These are phyloP conservation scores for Colostygia pectinataria DNA, from an alignment of 2,888 invertebrate genomes.

Conservation along the genomic window DNA sequence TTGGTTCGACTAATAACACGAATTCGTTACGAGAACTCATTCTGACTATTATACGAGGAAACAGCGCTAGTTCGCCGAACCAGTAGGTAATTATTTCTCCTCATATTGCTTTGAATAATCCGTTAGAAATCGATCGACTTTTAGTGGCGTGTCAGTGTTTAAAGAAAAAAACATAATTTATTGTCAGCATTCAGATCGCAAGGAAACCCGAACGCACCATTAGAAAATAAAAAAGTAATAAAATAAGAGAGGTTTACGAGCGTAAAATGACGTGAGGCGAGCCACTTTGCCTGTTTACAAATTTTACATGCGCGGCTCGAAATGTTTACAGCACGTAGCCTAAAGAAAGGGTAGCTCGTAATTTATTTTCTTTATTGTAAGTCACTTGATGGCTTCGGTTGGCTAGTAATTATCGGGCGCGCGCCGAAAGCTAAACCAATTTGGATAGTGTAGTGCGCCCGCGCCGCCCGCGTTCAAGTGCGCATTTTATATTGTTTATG, in stretches of 20 bases:
- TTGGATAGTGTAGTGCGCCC: constrained; percentile 53
- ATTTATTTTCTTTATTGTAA: constrained; percentile 73
- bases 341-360: constrained; percentile 67
- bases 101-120: constrained; percentile 79
- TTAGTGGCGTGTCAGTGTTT: constrained; percentile 82
- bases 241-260: constrained; percentile 80
- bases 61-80: constrained; percentile 75
- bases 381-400: constrained; percentile 68
- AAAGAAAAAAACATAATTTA: constrained; percentile 80
- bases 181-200: constrained; percentile 78
- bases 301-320: constrained; percentile 49
- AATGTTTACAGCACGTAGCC: constrained; percentile 46
- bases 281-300: constrained; percentile 67
- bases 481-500: constrained; percentile 71
- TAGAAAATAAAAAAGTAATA: constrained; percentile 82
- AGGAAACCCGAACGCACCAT: constrained; percentile 77
- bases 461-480: constrained; percentile 60
- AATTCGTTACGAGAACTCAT: constrained; percentile 61
- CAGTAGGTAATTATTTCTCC: constrained; percentile 70
- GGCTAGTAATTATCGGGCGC: constrained; percentile 75
- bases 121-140: constrained; percentile 82
- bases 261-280: constrained; percentile 77
- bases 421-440: constrained; percentile 73
- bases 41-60: constrained; percentile 78
- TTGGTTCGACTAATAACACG: constrained; percentile 40